phyloP scores from a whole-genome alignment of 2,113 vertebrate genomes.

The Ptilorrhoa leucosticta region DNA sequence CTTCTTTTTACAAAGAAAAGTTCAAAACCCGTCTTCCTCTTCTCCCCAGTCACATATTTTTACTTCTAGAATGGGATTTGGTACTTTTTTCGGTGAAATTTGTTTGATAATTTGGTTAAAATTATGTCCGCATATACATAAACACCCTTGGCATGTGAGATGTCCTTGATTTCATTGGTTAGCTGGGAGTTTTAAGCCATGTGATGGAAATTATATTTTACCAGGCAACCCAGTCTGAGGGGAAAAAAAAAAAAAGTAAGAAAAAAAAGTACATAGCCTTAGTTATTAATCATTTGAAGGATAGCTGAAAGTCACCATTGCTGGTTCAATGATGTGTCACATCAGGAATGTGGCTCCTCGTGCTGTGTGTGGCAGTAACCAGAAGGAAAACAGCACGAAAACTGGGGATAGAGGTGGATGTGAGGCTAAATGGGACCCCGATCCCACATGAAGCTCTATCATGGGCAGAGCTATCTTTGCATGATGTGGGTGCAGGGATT shows the following conservation, averaged over 20 bases:
- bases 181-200: neutral
- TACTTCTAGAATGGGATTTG: neutral
- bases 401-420: neutral
- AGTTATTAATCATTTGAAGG: neutral
- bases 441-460: neutral
- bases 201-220: neutral
- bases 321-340: neutral
- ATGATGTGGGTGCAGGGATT: neutral
- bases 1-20: neutral
- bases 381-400: neutral
- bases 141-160: accelerated
- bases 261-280: neutral
- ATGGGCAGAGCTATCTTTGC: neutral
- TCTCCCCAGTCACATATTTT: neutral
- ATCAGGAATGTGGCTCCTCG: neutral
- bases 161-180: neutral
- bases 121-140: neutral
- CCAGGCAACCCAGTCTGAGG: neutral
- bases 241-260: accelerated
- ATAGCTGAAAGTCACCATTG: neutral
- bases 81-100: neutral
- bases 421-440: neutral
- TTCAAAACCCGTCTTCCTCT: neutral
- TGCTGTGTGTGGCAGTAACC: neutral
- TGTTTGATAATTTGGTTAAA: neutral